Evolutionary conservation across 2,797 vertebrate species (phyloP).

Genomic region (Pelobates cultripes): DNA sequence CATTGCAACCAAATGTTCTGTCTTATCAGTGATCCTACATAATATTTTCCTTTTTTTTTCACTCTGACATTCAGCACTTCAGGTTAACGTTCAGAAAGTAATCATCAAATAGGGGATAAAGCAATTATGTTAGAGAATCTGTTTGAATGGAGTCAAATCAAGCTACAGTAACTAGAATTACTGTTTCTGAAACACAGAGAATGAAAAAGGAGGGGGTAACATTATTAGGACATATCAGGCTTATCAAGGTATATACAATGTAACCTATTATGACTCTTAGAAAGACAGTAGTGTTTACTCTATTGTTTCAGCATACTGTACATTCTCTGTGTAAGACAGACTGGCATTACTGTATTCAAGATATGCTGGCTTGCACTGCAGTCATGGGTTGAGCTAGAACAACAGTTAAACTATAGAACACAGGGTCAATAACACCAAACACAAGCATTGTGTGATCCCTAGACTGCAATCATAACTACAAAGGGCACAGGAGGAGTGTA

Average conservation of each 20-base stretch:
- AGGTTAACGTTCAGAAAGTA: constrained; percentile 19
- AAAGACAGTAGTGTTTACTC: constrained; percentile 8
- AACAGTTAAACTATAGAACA: constrained; percentile 16
- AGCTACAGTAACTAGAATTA: constrained; percentile 4
- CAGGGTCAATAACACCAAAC: constrained; percentile 2
- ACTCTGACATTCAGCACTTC: background rate
- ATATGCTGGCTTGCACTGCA: constrained; percentile 7
- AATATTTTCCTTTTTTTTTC: constrained; percentile 14
- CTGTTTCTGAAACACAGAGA: background rate
- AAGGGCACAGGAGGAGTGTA: background rate
- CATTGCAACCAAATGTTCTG: background rate
- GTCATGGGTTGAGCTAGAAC: constrained; percentile 16
- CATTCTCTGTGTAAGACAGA: background rate
- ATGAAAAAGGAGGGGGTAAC: background rate
- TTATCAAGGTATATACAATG: background rate
- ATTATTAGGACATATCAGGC: background rate
- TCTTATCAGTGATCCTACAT: constrained; percentile 12
- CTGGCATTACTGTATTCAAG: constrained; percentile 6
- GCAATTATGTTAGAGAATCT: background rate
- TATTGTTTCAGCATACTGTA: constrained; percentile 2
- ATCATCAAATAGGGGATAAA: constrained; percentile 13
- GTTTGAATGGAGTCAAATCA: background rate
- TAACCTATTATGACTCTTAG: background rate
- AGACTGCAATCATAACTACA: background rate
- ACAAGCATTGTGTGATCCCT: background rate